phyloP scores from a whole-genome alignment of 2,888 invertebrate species.

The Cerastis leucographa region DNA sequence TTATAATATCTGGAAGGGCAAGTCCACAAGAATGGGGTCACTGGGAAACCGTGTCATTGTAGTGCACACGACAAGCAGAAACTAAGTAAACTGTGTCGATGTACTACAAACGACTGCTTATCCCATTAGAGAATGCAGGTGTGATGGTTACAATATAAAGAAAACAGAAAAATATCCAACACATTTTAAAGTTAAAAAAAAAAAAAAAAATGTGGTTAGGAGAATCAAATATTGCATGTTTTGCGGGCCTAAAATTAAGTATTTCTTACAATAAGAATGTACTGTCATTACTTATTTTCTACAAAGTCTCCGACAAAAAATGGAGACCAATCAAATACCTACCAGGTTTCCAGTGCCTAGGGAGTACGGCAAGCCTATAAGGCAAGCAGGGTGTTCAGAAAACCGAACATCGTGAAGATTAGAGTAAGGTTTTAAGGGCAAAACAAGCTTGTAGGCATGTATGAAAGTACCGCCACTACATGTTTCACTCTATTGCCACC shows the following conservation, averaged over 20 bases:
- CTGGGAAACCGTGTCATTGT: background rate
- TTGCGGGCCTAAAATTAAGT: background rate
- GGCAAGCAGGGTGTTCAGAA: no score
- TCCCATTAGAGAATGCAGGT: background rate
- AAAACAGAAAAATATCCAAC: no score
- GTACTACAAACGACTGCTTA: background rate
- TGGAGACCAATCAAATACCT: no score
- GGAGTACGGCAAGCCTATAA: no score
- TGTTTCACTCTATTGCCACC: background rate
- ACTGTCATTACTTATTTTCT: no score
- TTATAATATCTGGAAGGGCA: constrained; percentile 21
- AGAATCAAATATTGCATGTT: background rate
- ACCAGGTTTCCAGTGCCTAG: no score
- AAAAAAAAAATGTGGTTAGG: background rate
- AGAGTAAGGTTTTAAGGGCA: no score
- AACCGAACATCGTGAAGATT: no score
- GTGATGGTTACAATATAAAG: background rate
- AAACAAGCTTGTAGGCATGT: no score
- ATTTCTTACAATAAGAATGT: background rate
- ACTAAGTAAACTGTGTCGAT: background rate
- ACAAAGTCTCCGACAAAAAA: no score
- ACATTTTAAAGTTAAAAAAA: no score
- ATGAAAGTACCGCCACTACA: no score
- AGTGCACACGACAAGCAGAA: background rate
- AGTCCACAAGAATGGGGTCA: constrained; percentile 6